Evolutionary conservation across 1,140 invertebrate genomes (phyloP).

Genomic region (Aphaenogaster ashmeadi): DNA sequence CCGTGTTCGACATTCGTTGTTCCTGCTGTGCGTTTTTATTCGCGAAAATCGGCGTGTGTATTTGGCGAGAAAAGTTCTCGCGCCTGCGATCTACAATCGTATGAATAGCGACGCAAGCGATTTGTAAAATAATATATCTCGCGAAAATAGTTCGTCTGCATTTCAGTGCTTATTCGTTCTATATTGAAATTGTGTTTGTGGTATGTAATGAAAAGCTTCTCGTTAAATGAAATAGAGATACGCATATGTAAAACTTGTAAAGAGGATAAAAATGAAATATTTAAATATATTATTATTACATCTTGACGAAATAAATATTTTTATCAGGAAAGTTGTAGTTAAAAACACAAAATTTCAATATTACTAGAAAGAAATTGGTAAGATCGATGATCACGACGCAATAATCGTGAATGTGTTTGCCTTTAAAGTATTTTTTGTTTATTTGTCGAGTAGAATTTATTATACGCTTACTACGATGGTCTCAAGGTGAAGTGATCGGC

Average conservation of each 20-base stretch:
- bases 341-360: not conserved
- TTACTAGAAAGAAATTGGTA: not conserved
- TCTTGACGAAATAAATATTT: not conserved
- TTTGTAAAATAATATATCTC: not conserved
- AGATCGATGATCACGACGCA: slow-evolving; percentile 40
- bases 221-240: not conserved
- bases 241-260: not conserved
- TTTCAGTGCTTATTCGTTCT: not conserved
- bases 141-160: not conserved
- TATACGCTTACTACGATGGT: slow-evolving; percentile 47
- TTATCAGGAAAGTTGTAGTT: not conserved
- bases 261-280: not conserved
- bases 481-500: slow-evolving; percentile 63
- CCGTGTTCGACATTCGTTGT: slow-evolving; percentile 48
- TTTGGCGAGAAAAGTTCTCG: slow-evolving; percentile 13
- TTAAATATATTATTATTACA: not conserved
- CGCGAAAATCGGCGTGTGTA: not conserved
- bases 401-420: slow-evolving; percentile 17
- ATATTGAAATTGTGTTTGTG: not conserved
- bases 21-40: slow-evolving; percentile 17
- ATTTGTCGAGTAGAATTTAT: slow-evolving; percentile 61
- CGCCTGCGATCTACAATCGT: not conserved
- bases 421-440: slow-evolving; percentile 48
- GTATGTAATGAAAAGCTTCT: not conserved
- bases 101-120: not conserved